Evolutionary conservation across 2,797 vertebrate genomes (phyloP), one percentile per base, ranked within the genome.

Genomic region (Lateolabrax maculatus): DNA sequence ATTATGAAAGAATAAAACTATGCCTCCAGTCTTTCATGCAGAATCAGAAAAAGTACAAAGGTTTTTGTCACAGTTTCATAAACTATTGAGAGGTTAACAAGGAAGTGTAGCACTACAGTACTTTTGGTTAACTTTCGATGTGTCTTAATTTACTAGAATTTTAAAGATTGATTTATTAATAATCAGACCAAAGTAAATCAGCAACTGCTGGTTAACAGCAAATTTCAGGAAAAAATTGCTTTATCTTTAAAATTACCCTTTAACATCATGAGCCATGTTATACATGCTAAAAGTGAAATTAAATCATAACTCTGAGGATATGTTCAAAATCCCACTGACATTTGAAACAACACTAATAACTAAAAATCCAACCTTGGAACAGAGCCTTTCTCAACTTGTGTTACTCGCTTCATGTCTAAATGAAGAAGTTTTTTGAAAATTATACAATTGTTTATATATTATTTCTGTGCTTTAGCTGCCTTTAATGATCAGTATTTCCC

Each of bases 1-100:
- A 52, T 70, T 70, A 84, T 81, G 43, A 86, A 85, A 63, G 60
- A 87, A 76, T 71, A 66, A 69, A 83, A 71, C 13, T 41, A 25
- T 63, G 71, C 62, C 72, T 63, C 9, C 9, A 69, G 74, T 75
- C 63, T 78, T 81, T 81, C 13, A 77, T 65, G 71, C 46, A 68
- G 37, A 78, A 63, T 81, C 66, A 75, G 49, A 25, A 65, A 71
- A 65, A 67, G 46, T 63, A 62, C 25, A 56, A 51, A 72, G 29
- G 19, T 60, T 77, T 75, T 76, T 62, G 44, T 70, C 43, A 23
- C 1, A 37, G 9, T 78, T 81, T 75, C 64, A 82, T 82, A 25
- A 68, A 73, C 39, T 57, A 48, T 78, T 62, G 11, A 77, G 1
- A 77, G 9, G 46, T 77, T 71, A 61, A 67, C 11, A 71, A 46